These are phyloP conservation scores for Pteronura brasiliensis DNA, from an alignment of 2,113 vertebrate species.

Conservation along the genomic window DNA sequence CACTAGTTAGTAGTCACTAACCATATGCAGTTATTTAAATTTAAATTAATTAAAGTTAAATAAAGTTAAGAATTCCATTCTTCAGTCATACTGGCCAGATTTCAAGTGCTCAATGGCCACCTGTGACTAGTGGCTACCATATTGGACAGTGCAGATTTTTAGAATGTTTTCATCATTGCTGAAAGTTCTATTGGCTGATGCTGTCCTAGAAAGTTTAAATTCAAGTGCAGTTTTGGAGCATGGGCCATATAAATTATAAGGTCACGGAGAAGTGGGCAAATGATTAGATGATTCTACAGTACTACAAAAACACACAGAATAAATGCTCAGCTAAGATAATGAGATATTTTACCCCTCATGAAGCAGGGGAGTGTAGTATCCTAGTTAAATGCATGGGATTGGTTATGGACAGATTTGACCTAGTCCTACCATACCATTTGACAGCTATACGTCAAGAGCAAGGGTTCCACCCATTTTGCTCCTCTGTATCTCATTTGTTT, in stretches of 20 bases:
- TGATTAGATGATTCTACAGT: neutral
- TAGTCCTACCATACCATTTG: neutral
- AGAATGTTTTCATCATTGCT: neutral
- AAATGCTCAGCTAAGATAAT: neutral
- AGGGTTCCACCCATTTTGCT: neutral
- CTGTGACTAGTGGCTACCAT: neutral
- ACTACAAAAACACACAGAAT: neutral
- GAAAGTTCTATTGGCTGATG: neutral
- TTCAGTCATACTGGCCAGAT: neutral
- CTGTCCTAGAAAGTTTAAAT: neutral
- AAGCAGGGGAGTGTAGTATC: neutral
- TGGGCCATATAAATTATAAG: neutral
- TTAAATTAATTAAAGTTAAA: slow-evolving; percentile 17
- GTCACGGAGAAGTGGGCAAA: neutral
- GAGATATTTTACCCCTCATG: neutral
- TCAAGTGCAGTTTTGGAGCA: neutral
- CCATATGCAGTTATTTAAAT: neutral
- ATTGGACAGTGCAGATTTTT: neutral
- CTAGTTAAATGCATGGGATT: neutral
- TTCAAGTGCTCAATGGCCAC: neutral
- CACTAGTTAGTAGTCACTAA: neutral
- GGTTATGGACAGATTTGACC: neutral
- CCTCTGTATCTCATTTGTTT: neutral
- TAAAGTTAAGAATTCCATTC: neutral
- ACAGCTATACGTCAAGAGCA: neutral